These are phyloP conservation scores for Montipora capitata DNA, from an alignment of 92 coral and sea anemone genomes.

Conservation along the genomic window DNA sequence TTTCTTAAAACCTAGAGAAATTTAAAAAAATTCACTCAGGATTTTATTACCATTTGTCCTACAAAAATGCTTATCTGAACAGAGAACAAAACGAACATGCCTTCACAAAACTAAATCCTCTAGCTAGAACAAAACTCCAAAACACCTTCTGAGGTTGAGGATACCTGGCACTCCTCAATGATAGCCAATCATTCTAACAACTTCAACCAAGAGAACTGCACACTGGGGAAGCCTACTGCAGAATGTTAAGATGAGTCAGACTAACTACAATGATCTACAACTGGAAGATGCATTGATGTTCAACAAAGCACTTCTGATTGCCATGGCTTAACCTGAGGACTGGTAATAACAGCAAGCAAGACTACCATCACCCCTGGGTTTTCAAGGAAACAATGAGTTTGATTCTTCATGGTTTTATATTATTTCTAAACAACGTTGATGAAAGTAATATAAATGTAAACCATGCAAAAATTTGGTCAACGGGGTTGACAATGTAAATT, in stretches of 20 bases:
- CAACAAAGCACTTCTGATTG: conserved; percentile 52
- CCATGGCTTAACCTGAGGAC: conserved; percentile 35
- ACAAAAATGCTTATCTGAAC: too few species aligned
- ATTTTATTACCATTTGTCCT: too few species aligned
- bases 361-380: conserved; percentile 57
- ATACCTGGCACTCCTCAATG: too few species aligned
- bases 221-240: conserved; percentile 43
- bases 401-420: conserved; percentile 42
- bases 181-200: too few species aligned
- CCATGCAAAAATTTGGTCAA: background rate
- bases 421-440: conserved; percentile 23
- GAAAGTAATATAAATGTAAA: conserved; percentile 29
- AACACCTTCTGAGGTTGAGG: too few species aligned
- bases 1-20: too few species aligned
- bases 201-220: conserved; percentile 39
- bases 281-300: conserved; percentile 39
- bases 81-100: too few species aligned
- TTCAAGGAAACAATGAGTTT: conserved; percentile 44
- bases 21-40: too few species aligned
- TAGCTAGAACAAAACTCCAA: too few species aligned
- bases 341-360: conserved; percentile 65
- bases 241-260: conserved; percentile 41
- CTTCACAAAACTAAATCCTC: too few species aligned
- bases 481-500: too few species aligned
- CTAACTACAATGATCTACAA: conserved; percentile 33